Evolutionary conservation across 92 coral and sea anemone species (phyloP).

Genomic region (Actinostola sp.): DNA sequence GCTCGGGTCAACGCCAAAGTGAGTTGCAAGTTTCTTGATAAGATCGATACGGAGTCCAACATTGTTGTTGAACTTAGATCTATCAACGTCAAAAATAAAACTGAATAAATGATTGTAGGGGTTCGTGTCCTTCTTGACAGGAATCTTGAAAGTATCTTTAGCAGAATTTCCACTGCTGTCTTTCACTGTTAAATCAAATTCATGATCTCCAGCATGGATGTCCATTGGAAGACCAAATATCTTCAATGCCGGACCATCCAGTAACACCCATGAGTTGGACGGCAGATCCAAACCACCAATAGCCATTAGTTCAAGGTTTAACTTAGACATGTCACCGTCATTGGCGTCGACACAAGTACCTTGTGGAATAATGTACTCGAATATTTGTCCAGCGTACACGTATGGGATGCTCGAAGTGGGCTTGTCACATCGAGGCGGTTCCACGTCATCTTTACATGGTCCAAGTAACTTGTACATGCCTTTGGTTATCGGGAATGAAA

Average conservation of each 20-base stretch:
- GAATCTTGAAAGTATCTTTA: constrained; percentile 43
- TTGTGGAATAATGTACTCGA: constrained; percentile 40
- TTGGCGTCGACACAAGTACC: constrained; percentile 67
- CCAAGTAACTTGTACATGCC: constrained; percentile 58
- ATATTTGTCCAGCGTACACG: constrained; percentile 47
- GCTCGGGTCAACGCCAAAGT: constrained; percentile 52
- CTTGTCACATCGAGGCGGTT: constrained; percentile 48
- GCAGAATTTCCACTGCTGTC: constrained; percentile 65
- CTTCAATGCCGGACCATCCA: constrained; percentile 36
- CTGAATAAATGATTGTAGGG: constrained; percentile 63
- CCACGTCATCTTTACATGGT: constrained; percentile 59
- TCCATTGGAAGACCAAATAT: constrained; percentile 59
- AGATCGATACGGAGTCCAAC: constrained; percentile 52
- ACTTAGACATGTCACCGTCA: constrained; percentile 71
- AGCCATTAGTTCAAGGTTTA: constrained; percentile 54
- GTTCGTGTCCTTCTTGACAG: constrained; percentile 40
- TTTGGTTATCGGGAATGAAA: constrained; percentile 52
- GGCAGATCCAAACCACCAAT: constrained; percentile 26
- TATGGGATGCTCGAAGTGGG: constrained; percentile 37
- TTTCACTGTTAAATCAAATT: constrained; percentile 62
- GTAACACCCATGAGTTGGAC: constrained; percentile 59
- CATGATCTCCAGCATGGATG: constrained; percentile 35
- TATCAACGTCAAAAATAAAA: constrained; percentile 42
- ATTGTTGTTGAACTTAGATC: constrained; percentile 35
- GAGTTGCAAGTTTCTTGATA: constrained; percentile 55